Conservation (phyloP, 2,113 vertebrate species). For the Siphamia tubifer region DNA sequence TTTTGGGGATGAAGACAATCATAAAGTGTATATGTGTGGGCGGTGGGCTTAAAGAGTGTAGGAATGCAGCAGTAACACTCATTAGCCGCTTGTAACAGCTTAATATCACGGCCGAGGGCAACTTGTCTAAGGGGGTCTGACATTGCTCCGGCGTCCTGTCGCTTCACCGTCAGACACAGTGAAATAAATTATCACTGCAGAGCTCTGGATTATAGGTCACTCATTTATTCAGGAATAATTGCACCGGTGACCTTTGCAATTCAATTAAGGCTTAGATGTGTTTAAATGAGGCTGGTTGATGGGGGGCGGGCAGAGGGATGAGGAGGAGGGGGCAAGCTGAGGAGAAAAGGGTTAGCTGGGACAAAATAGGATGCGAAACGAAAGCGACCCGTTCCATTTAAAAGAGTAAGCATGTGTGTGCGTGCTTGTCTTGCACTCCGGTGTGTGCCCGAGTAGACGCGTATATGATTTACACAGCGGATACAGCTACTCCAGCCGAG, state of each 20-base stretch:
- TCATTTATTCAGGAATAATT: slow-evolving; percentile 82
- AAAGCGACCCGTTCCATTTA: slow-evolving; percentile 20
- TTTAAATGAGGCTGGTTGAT: slow-evolving; percentile 69
- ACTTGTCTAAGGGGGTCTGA: slow-evolving; percentile 66
- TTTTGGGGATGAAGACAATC: slow-evolving; percentile 5
- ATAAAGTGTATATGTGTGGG: not conserved
- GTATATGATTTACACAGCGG: slow-evolving; percentile 61
- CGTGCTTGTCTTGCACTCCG: slow-evolving; percentile 2
- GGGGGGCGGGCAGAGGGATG: not conserved
- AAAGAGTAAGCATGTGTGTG: slow-evolving; percentile 17
- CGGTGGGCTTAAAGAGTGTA: slow-evolving; percentile 24
- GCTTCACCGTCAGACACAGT: slow-evolving; percentile 59
- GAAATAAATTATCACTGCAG: slow-evolving; percentile 72
- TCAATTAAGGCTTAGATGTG: slow-evolving; percentile 78
- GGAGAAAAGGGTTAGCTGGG: slow-evolving; percentile 12
- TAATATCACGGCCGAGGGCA: slow-evolving; percentile 65
- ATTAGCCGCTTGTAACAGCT: slow-evolving; percentile 71
- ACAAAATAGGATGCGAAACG: slow-evolving; percentile 37
- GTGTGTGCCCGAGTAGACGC: slow-evolving; percentile 1
- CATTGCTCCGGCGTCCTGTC: slow-evolving; percentile 58
- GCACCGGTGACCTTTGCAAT: slow-evolving; percentile 79
- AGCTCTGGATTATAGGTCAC: slow-evolving; percentile 76
- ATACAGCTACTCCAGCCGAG: slow-evolving; percentile 45
- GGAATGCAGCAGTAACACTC: slow-evolving; percentile 58
- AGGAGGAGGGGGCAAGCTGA: not conserved